Evolutionary conservation across 2,888 invertebrate genomes (phyloP), one percentile per base, ranked within the genome.

Genomic region (Bellardia pandia): DNA sequence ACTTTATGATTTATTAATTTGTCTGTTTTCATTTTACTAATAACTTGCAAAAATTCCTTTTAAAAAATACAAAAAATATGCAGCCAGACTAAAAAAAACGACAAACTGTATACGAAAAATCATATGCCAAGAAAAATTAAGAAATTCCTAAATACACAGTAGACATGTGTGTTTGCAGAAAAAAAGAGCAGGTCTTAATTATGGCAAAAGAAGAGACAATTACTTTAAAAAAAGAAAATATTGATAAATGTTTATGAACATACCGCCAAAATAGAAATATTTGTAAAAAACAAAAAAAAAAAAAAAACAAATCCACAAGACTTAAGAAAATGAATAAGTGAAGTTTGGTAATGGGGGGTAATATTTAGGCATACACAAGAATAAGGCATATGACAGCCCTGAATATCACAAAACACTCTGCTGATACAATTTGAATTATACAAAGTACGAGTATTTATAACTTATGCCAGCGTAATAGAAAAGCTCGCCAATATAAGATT

Each of bases 71-170:
- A 14, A 60, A 51, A 48, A 72, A 7, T 13, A 42, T n/a, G 16
- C 23, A 40, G 33, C 40, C 13, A 68, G 68, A 42, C 56, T 37
- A 58, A 60, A 75, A 76, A 40, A n/a, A 4, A 48, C 9, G 5
- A 60, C 23, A 23, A 23, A 23, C 37, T 42, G 53, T 64, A 45
- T 53, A 79, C 40, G 14, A 51, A 76, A 48, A 81, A 81, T 74
- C n/a, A 51, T 42, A 60, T 83, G 77, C 76, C 77, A 83, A 83
- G 69, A 71, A 83, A 83, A 60, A 85, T 74, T 53, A 48, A 58
- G 42, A 85, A 79, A 85, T 78, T 66, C 45, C 64, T 78, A 42
- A 71, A 79, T 68, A 40, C 42, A 66, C 40, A 74, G 74, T 14
- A 83, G 42, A 77, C 48, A 62, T 68, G 68, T 33, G 16, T 42